Base-by-base conservation (phyloP, 2,888 invertebrate genomes). In the Zaprionus lineosus region DNA sequence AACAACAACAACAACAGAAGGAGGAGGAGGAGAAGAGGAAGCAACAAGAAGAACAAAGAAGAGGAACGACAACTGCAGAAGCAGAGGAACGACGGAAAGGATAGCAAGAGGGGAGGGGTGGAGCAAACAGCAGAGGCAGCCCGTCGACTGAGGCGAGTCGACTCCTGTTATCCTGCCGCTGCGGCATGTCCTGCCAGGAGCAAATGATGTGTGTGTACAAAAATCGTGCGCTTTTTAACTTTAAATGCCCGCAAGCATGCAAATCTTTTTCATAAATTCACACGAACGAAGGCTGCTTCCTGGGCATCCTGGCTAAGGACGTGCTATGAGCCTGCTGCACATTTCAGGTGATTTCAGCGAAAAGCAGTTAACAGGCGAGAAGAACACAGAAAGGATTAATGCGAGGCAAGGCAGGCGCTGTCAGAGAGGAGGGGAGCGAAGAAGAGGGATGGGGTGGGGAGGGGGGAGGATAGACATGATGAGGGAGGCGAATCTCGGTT, bases 251-350 rank as follows among this genome's bases (percentile, higher is more conserved):
- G 76, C 76, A 63, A 82, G 87, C 82, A 76, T 70, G 83, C 81
- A 87, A 88, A 87, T 84, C 87, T 74, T 79, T 81, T 76, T 82
- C 82, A 82, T 82, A 86, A 86, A 82, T 84, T 81, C 73, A 53
- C 74, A 64, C 74, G 64, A 5, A 40, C 11, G 47, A 66, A 50
- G 15, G n/a, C n/a, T n/a, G n/a, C n/a, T n/a, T n/a, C n/a, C n/a
- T n/a, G n/a, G n/a, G 33, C 44, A 41, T 9, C 8, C 21, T 46
- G 48, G 24, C 15, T 11, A 33, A 33, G 29, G 40, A 19, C 6
- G 4, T 24, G 4, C 24, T 3, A 4, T 24, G 24, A 24, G 24
- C n/a, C 24, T n/a, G 8, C 7, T 12, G 0, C 34, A 16, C 37
- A 26, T 19, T 48, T 16, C 43, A 28, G 41, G 7, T 50, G 39